Base-by-base conservation (phyloP, 2,797 vertebrate species). In the Crenuchus spilurus region DNA sequence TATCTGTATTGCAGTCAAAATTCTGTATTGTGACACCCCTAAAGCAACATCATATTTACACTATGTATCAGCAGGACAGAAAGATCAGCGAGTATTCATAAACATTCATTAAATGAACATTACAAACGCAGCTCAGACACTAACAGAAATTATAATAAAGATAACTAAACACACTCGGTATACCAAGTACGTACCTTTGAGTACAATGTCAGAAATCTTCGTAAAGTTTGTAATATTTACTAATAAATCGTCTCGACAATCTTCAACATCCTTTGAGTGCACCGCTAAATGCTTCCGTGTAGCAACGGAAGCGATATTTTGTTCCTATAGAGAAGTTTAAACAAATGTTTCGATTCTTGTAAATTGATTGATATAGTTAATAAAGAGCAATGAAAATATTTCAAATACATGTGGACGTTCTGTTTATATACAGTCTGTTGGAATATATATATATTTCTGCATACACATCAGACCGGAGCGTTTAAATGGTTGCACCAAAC, bases 401-500 rank as follows among this genome's bases (percentile, higher is more conserved):
- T 33, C 2, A 18, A 8, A 31, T 31, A 33, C 3, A n/a, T 18
- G 30, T n/a, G 18, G 42, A n/a, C n/a, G 42, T 18, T n/a, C 6
- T 18, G n/a, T 44, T 18, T 46, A 46, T 46, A 20, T 46, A 6
- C n/a, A 18, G n/a, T 46, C 6, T 18, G 33, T 35, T 35, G 33
- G 33, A 35, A 24, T 20, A n/a, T n/a, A n/a, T n/a, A n/a, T n/a
- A n/a, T n/a, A n/a, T n/a, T n/a, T n/a, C n/a, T n/a, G n/a, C n/a
- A 41, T 2, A 61, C 54, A 55, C 16, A 24, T n/a, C 31, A 58
- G 78, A 42, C 48, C 82, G 90, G 83, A 20, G 72, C 13, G 0
- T 20, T 77, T 85, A 83, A 2, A 78, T 1, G 1, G 86, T 72
- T n/a, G 80, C 76, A 89, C 90, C 84, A 84, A 87, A 89, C 70